phyloP scores from a whole-genome alignment of 2,797 vertebrate genomes.

The Halcyon chelicuti region DNA sequence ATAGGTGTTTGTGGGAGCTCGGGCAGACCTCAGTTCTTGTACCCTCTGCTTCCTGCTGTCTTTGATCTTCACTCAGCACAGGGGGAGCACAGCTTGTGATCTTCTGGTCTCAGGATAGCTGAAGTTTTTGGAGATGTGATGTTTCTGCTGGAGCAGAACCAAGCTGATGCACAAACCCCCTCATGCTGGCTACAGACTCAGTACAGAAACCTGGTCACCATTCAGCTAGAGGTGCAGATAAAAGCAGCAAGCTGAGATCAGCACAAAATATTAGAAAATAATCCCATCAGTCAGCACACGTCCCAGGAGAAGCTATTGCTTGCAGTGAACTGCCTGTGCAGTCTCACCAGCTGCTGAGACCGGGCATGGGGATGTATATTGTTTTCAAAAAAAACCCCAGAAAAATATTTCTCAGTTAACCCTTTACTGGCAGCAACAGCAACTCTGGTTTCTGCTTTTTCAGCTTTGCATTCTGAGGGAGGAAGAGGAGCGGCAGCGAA shows the following conservation, averaged over 20 bases:
- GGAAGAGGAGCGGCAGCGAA: accelerated
- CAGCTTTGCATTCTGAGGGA: not conserved
- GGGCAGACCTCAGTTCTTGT: accelerated
- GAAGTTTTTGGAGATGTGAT: not conserved
- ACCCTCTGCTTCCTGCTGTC: accelerated
- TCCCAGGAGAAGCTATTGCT: not conserved
- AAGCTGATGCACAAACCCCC: not conserved
- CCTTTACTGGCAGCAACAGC: not conserved
- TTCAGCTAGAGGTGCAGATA: not conserved
- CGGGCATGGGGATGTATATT: not conserved
- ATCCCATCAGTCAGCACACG: accelerated
- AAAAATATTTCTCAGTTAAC: not conserved
- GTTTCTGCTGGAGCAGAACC: not conserved
- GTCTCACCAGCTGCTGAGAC: not conserved
- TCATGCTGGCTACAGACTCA: accelerated
- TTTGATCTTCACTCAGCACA: not conserved
- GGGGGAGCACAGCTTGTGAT: accelerated
- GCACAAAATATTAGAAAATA: not conserved
- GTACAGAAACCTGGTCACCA: accelerated
- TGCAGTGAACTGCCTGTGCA: not conserved
- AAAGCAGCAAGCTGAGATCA: not conserved
- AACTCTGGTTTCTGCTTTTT: not conserved
- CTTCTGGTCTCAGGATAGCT: accelerated
- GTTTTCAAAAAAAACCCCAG: not conserved
- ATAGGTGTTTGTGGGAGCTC: not conserved